Conservation (phyloP, 2,113 vertebrate genomes). For the Mobula birostris region DNA sequence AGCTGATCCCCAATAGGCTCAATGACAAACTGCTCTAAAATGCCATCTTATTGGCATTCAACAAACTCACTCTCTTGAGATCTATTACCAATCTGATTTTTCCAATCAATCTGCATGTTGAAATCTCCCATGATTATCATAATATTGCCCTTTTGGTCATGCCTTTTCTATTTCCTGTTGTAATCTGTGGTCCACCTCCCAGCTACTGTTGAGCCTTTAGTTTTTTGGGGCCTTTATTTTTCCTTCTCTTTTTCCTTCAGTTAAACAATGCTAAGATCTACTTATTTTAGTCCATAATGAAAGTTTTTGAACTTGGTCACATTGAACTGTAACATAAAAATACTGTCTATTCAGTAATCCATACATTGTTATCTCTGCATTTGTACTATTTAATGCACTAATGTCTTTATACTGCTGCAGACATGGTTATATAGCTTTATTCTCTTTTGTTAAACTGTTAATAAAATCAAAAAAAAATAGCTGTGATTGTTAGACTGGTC, state of each 20-base stretch:
- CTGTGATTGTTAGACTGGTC: background rate
- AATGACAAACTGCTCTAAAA: too few species aligned
- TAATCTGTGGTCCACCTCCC: too few species aligned
- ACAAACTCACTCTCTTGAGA: too few species aligned
- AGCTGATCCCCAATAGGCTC: too few species aligned
- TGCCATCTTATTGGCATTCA: too few species aligned
- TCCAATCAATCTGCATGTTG: too few species aligned
- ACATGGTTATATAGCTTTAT: background rate
- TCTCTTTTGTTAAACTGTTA: background rate
- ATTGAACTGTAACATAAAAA: background rate
- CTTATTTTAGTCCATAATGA: background rate
- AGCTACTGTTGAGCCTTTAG: too few species aligned
- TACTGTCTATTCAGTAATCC: background rate
- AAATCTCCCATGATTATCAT: too few species aligned
- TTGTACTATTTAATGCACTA: background rate
- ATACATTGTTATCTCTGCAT: background rate
- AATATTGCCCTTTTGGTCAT: too few species aligned
- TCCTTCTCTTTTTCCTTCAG: background rate
- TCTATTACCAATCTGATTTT: too few species aligned
- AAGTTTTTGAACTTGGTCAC: background rate
- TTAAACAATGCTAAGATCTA: background rate
- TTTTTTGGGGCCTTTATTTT: background rate
- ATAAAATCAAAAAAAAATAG: background rate
- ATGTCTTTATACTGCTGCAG: background rate
- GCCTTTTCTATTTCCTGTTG: too few species aligned